phyloP scores from a whole-genome alignment of 1,140 invertebrate species.

The Lordiphosa clarofinis region DNA sequence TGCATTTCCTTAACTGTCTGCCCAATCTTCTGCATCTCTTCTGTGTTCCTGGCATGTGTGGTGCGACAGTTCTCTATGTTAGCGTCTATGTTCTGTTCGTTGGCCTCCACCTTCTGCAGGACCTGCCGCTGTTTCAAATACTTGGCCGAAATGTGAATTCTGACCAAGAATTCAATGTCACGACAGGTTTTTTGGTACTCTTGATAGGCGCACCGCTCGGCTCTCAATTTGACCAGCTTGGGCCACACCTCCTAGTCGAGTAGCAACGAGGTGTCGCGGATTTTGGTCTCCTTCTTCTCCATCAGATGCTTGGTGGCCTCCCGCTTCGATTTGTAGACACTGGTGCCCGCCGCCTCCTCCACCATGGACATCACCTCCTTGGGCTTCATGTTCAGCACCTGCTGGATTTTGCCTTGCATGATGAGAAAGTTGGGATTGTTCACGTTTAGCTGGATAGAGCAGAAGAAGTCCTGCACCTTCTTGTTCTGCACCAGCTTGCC shows the following conservation, averaged over 20 bases:
- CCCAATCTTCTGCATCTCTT: conserved; percentile 81
- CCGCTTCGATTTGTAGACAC: conserved; percentile 97
- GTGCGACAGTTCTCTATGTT: conserved; percentile 75
- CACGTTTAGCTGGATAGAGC: conserved; percentile 97
- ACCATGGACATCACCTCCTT: conserved; percentile 98
- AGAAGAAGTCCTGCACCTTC: conserved; percentile 95
- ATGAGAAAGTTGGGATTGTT: conserved; percentile 99
- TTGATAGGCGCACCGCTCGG: conserved; percentile 91
- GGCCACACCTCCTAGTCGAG: conserved; percentile 93
- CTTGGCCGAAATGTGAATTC: conserved; percentile 80
- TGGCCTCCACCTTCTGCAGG: conserved; percentile 49
- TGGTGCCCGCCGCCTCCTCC: conserved; percentile 99
- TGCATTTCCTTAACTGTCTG: conserved; percentile 81
- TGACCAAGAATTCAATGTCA: conserved; percentile 91
- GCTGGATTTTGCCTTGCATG: conserved; percentile 99
- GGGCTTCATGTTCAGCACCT: conserved; percentile 99
- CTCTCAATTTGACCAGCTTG: conserved; percentile 91
- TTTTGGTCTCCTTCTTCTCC: conserved; percentile 95
- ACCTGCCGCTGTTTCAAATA: conserved; percentile 59
- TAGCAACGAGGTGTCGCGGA: conserved; percentile 91
- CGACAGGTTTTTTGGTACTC: conserved; percentile 93
- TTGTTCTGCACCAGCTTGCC: conserved; percentile 94
- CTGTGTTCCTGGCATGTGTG: conserved; percentile 81
- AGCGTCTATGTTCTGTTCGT: conserved; percentile 53
- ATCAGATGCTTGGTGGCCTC: conserved; percentile 92